These are phyloP conservation scores for Metopolophium dirhodum DNA, from an alignment of 1,140 invertebrate species.

Conservation along the genomic window DNA sequence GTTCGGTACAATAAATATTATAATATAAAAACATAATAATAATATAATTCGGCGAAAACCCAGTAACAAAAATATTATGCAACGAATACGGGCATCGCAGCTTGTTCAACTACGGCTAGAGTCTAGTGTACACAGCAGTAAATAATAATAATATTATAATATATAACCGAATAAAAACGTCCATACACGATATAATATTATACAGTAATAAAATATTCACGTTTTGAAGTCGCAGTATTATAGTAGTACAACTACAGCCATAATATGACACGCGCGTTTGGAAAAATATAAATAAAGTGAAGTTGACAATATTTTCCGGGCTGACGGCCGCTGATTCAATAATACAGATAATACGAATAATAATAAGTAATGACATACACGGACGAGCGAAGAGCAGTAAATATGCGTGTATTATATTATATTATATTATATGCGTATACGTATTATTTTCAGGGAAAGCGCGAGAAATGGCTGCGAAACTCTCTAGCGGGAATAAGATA, in stretches of 20 bases:
- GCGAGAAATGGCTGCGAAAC: not conserved
- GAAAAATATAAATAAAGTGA: not conserved
- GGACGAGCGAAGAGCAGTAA: not conserved
- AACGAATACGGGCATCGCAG: not conserved
- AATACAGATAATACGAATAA: slow-evolving; percentile 4
- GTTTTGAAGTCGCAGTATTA: not conserved
- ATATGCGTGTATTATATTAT: too few relatives aligned
- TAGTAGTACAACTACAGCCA: too few relatives aligned
- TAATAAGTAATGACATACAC: not conserved
- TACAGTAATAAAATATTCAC: not conserved
- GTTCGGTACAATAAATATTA: not conserved
- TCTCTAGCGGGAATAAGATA: not conserved
- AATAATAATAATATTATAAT: not conserved
- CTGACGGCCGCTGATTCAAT: not conserved
- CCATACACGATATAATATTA: not conserved
- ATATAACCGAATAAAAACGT: not conserved
- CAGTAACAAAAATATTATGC: not conserved
- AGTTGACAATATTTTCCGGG: slow-evolving; percentile 4
- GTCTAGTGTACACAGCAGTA: too few relatives aligned
- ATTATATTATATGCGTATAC: too few relatives aligned
- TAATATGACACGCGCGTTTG: not conserved
- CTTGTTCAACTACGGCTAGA: not conserved
- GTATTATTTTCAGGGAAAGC: not conserved
- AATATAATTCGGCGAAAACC: not conserved
- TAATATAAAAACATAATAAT: not conserved